Evolutionary conservation across 1,140 invertebrate genomes (phyloP), one percentile per base, ranked within the genome.

Genomic region (Panulirus ornatus): DNA sequence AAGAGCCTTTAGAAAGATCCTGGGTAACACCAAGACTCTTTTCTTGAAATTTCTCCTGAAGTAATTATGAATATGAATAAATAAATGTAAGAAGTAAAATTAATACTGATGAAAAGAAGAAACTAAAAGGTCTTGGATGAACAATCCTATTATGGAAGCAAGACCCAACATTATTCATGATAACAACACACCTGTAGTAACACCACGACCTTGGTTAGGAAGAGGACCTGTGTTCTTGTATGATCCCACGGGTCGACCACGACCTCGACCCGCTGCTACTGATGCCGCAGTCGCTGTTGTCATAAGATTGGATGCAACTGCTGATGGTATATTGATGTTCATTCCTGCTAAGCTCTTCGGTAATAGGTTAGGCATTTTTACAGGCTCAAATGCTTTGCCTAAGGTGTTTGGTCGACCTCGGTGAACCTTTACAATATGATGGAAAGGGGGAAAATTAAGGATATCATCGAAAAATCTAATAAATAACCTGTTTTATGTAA

Each of bases 231-330:
- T 58, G 51, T 83, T 91, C 81, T 92, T 92, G 90, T 92, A 92
- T 5, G 92, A 92, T 22, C 92, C 92, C 14, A 92, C 85, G 3
- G 92, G 92, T 36, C 92, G 44, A n/a, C 92, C 91, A 22, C 88
- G 87, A 47, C 90, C 90, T 44, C 85, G 88, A 2, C 85, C 86
- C 2, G 90, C 76, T 47, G 88, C 84, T 34, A 88, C 38, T 16
- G 75, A 82, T 51, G 82, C 88, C 19, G 86, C 47, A 30, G 19
- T 83, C 6, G 79, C 78, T 2, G 84, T n/a, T 22, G 36, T 40
- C 27, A 91, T 34, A 2, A 91, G 47, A 40, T 83, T 83, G 44
- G 84, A 47, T 27, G 40, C 84, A 8, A 84, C 82, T 30, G 73
- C 89, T 27, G 81, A 70, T 51, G 88, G 90, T 40, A 91, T 51